Evolutionary conservation across 2,888 invertebrate genomes (phyloP), one percentile per base, ranked within the genome.

Genomic region (Thera britannica): DNA sequence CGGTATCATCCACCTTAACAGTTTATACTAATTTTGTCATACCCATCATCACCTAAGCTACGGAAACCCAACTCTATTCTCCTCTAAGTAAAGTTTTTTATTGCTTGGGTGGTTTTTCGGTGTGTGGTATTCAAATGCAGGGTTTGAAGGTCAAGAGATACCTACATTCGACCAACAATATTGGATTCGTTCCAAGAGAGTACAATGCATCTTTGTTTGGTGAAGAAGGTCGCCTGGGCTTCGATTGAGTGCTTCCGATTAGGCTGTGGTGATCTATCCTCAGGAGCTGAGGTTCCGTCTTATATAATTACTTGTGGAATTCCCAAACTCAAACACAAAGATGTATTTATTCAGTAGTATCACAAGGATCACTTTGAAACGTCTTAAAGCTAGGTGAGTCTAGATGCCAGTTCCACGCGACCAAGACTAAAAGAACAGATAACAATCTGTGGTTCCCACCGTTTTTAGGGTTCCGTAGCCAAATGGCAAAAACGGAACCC

Each of bases 201-300:
- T 77, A 93, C 93, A 93, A 93, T 93, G 91, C 91, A 89, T 87
- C 90, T 90, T 92, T 92, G 92, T 92, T 90, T 67, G 86, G 82
- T 81, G 77, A 75, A 76, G 86, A 85, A 89, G 90, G 89, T 81
- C 80, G 87, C 89, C 90, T 92, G 89, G 87, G 71, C 77, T 74
- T 73, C 77, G 78, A 75, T 78, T 70, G 58, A 64, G 54, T 55
- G 83, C 79, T 85, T 87, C 87, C 85, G 84, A 86, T 81, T 78
- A 54, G 72, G 77, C 75, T 46, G 58, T 41, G 54, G 65, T 62
- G 71, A 38, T 9, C 54, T 36, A 12, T 35, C 44, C 52, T 62
- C 11, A 41, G 36, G 23, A 8, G 35, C 23, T 38, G 49, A 55
- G 65, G 69, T 69, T 69, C 69, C 52, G 58, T 54, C 11, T 3